These are phyloP conservation scores for Scomber scombrus DNA, from an alignment of 2,113 vertebrate genomes.

Conservation along the genomic window DNA sequence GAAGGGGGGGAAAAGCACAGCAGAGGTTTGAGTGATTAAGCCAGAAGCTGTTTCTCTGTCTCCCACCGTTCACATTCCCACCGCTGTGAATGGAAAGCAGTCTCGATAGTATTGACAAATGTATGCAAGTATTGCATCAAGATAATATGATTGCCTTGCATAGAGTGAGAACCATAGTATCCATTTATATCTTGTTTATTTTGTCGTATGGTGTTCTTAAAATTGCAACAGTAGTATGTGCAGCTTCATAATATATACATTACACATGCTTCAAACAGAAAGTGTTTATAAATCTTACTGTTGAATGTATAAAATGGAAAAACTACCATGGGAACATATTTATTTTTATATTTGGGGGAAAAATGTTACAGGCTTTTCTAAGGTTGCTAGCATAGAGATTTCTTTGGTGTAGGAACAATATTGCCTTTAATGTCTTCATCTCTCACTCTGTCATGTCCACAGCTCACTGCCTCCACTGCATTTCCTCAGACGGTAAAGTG, in stretches of 20 bases:
- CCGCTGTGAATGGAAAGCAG: neutral
- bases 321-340: neutral
- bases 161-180: too few relatives aligned
- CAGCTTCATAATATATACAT: too few relatives aligned
- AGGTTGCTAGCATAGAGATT: slow-evolving; percentile 16
- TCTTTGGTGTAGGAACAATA: slow-evolving; percentile 15
- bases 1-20: neutral
- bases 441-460: slow-evolving; percentile 18
- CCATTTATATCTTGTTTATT: too few relatives aligned
- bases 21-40: slow-evolving; percentile 26
- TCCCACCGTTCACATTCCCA: neutral
- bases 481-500: neutral
- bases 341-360: neutral
- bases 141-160: neutral
- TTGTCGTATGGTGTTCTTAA: too few relatives aligned
- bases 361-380: neutral
- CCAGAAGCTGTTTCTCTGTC: slow-evolving; percentile 23
- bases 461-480: slow-evolving; percentile 16
- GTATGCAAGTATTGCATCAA: neutral
- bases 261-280: too few relatives aligned
- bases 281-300: neutral
- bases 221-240: too few relatives aligned
- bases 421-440: slow-evolving; percentile 22
- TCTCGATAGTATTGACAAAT: neutral
- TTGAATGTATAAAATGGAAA: neutral